A percentile compares a stretch with the other conserved stretches of the same genome.
These are phyloP conservation scores for Bellardia bayeri DNA, from an alignment of 2,888 invertebrate genomes.

Conservation along the genomic window DNA sequence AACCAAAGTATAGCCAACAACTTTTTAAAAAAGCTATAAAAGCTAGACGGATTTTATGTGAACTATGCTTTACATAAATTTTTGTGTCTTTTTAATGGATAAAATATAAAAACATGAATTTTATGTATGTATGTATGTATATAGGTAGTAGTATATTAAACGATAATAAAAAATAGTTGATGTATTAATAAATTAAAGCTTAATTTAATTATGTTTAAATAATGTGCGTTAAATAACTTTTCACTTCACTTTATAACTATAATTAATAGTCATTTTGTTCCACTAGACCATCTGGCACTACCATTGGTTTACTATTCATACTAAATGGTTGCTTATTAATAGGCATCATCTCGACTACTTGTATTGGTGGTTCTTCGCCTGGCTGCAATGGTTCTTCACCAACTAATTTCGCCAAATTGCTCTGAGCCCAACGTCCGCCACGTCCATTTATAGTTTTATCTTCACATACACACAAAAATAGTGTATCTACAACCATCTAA, in stretches of 20 bases:
- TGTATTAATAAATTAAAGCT: constrained; percentile 49
- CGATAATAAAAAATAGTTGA: neutral
- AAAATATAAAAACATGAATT: no score
- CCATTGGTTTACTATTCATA: constrained; percentile 76
- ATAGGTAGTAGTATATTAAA: constrained; percentile 8
- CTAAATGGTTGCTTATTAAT: constrained; percentile 84
- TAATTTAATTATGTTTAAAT: constrained; percentile 28
- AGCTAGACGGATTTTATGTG: no score
- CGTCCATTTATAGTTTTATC: constrained; percentile 93
- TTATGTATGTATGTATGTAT: no score
- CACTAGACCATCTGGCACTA: constrained; percentile 73
- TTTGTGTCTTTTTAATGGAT: no score
- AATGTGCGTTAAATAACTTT: constrained; percentile 39
- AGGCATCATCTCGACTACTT: constrained; percentile 84
- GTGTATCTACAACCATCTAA: constrained; percentile 96
- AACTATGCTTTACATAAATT: no score
- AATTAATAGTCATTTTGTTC: constrained; percentile 75
- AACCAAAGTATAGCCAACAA: no score
- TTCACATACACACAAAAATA: constrained; percentile 97
- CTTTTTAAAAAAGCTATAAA: no score
- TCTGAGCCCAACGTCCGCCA: constrained; percentile 87
- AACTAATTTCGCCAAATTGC: constrained; percentile 86
- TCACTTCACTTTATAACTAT: neutral
- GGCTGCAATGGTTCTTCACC: constrained; percentile 84
- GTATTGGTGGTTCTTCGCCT: constrained; percentile 83